Conservation (phyloP, 1,140 invertebrate species). For the Schmidtea mediterranea region DNA sequence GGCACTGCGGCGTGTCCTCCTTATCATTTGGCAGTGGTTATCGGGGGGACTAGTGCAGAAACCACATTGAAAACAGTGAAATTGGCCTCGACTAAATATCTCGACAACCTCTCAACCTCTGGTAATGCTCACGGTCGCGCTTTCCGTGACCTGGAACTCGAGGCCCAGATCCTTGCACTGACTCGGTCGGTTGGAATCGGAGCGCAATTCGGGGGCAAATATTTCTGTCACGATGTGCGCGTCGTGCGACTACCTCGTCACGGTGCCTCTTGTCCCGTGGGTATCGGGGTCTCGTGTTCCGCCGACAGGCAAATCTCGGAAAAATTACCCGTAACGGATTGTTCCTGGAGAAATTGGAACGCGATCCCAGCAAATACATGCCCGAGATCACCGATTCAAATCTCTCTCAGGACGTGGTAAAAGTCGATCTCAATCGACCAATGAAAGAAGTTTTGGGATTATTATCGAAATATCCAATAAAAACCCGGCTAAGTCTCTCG, state of each 20-base stretch:
- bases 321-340: conserved; percentile 24
- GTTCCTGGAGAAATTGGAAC: conserved; percentile 26
- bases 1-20: conserved; percentile 28
- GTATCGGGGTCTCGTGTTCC: conserved; percentile 27
- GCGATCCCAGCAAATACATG: conserved; percentile 23
- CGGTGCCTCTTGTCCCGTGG: conserved; percentile 25
- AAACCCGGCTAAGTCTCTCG: conserved; percentile 19
- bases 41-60: conserved; percentile 26
- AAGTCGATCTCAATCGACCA: conserved; percentile 22
- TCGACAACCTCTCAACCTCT: conserved; percentile 20
- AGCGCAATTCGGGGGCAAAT: conserved; percentile 28
- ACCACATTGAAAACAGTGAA: conserved; percentile 26
- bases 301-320: conserved; percentile 26
- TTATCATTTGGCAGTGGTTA: conserved; percentile 25
- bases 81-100: conserved; percentile 23
- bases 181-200: conserved; percentile 24
- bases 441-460: conserved; percentile 18
- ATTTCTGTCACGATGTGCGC: conserved; percentile 28
- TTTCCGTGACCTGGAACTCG: conserved; percentile 22
- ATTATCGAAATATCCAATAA: conserved; percentile 19
- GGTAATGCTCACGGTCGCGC: conserved; percentile 26
- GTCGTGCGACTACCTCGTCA: conserved; percentile 24
- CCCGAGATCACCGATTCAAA: conserved; percentile 19
- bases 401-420: conserved; percentile 20
- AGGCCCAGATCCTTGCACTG: conserved; percentile 20